A percentile compares a stretch with the other conserved stretches of the same genome.
phyloP scores from a whole-genome alignment of 1,140 invertebrate species.

The Drosophila repleta region DNA sequence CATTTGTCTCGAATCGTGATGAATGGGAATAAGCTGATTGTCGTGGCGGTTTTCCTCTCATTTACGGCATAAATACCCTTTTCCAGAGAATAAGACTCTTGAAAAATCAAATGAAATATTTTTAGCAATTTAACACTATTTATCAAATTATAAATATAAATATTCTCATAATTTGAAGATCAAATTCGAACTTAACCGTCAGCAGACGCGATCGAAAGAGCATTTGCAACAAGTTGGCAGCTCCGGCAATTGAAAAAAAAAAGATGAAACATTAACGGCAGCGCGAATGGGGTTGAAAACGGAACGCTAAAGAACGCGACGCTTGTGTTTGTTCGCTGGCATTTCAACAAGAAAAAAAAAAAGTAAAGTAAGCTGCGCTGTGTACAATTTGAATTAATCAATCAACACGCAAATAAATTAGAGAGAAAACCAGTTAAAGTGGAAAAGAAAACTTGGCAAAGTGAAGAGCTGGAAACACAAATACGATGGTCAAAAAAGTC shows the following conservation, averaged over 20 bases:
- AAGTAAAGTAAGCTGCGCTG: conserved; percentile 5
- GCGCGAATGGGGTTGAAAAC: conserved; percentile 60
- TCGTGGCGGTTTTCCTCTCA: not conserved
- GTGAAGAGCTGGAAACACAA: conserved; percentile 5
- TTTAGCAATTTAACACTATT: not conserved
- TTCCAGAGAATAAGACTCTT: not conserved
- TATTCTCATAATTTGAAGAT: not conserved
- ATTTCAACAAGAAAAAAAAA: conserved; percentile 19
- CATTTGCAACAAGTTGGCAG: conserved; percentile 21
- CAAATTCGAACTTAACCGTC: not conserved
- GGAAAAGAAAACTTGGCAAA: not conserved
- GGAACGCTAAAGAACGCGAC: conserved; percentile 58
- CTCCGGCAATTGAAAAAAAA: conserved; percentile 20
- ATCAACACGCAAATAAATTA: not conserved
- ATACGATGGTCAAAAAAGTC: conserved; percentile 45
- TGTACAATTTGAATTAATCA: conserved; percentile 29
- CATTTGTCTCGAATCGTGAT: not conserved
- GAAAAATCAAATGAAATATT: too few relatives aligned
- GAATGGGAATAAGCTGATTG: not conserved
- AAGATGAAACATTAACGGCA: conserved; percentile 38
- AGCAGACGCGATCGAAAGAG: conserved; percentile 7
- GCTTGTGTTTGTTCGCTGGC: conserved; percentile 56
- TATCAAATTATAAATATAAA: not conserved
- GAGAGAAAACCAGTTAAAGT: not conserved
- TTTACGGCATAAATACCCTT: not conserved